Percentiles rank a stretch among this genome's conserved stretches.
Conservation (phyloP, 2,888 invertebrate genomes). For the Meiosimyza decipiens region DNA sequence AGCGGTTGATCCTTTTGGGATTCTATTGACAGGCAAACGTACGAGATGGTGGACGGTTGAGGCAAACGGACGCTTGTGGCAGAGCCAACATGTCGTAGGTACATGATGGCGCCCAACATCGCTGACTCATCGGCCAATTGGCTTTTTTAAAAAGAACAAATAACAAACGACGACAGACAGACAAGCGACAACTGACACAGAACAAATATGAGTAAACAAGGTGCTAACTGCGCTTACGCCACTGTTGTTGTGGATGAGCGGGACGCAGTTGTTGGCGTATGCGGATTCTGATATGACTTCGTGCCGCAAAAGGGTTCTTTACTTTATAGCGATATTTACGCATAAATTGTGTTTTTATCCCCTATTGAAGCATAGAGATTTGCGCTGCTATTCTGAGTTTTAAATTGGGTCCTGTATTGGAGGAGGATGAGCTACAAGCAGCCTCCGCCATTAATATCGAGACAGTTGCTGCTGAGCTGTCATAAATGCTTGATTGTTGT, state of each 20-base stretch:
- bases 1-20: slow-evolving; percentile 21
- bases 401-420: background rate
- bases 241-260: background rate
- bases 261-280: slow-evolving; percentile 3
- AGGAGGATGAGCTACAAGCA: background rate
- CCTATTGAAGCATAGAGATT: slow-evolving; percentile 41
- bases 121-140: slow-evolving; percentile 33
- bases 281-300: no score
- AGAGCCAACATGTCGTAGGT: slow-evolving; percentile 31
- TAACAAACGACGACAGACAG: slow-evolving; percentile 9
- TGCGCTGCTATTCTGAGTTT: slow-evolving; percentile 24
- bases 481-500: slow-evolving; percentile 45
- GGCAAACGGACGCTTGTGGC: slow-evolving; percentile 5
- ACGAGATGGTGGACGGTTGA: no score
- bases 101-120: slow-evolving; percentile 29
- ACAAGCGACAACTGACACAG: background rate
- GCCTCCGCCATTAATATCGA: slow-evolving; percentile 13
- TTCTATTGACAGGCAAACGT: slow-evolving; percentile 9
- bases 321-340: slow-evolving; percentile 9
- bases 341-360: slow-evolving; percentile 44
- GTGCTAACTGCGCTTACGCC: slow-evolving; percentile 28
- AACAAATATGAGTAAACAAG: slow-evolving; percentile 11
- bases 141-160: slow-evolving; percentile 11
- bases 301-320: slow-evolving; percentile 19
- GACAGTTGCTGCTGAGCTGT: slow-evolving; percentile 31